Evolutionary conservation across 1,140 invertebrate species (phyloP), one percentile per base, ranked within the genome.

Genomic region (Drosophila mauritiana): DNA sequence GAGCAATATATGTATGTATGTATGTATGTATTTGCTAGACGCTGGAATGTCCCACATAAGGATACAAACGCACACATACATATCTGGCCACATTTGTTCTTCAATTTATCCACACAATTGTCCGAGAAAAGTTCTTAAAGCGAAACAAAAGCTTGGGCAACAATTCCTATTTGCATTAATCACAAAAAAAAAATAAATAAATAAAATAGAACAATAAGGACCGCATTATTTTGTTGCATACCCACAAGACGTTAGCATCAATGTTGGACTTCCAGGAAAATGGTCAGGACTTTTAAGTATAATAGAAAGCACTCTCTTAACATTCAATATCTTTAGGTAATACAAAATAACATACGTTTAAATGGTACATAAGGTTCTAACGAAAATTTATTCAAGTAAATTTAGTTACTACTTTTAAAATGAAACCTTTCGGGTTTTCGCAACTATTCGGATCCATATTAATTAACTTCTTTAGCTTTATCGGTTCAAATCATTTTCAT

Each of bases 1-100:
- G 12, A 17, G 2, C 31, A 31, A 4, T 13, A 45, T 13, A 25
- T 12, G 15, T n/a, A 31, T 15, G 27, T 31, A 31, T 0, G 3
- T 25, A 25, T 5, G 5, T 46, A 36, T 46, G 20, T 43, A 8
- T 36, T 46, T 57, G 45, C 13, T 15, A 25, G 45, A 49, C 45
- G 39, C 49, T 37, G 61, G 61, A 64, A 64, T 64, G 61, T 64
- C 61, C 27, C 46, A 49, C 45, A 36, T 67, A 49, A 48, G 37
- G 25, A 64, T 31, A 25, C 40, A 17, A 34, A 15, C 11, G 4
- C 22, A 48, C 40, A 45, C 27, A 34, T 4, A 51, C 40, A 3
- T 6, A 25, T 4, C 5, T 10, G 0, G 5, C 12, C 13, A 15
- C 25, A 5, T 43, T 43, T 43, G 15, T 15, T 8, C 7, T 0